These are phyloP conservation scores for Mactromeris polynyma DNA, from an alignment of 2,888 invertebrate genomes.

Conservation along the genomic window DNA sequence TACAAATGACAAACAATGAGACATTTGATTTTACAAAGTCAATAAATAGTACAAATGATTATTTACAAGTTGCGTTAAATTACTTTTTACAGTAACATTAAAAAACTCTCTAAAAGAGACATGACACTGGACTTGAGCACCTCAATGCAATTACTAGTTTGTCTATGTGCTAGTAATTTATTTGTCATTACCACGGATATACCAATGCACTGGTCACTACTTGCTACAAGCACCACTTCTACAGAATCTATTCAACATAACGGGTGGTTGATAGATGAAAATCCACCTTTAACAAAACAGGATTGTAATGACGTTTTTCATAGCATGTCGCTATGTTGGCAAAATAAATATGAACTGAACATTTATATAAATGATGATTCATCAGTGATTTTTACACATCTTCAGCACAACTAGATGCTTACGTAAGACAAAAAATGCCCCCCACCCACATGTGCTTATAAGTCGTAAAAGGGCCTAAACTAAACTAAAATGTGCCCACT, in stretches of 20 bases:
- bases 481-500: too few relatives aligned
- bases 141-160: background rate
- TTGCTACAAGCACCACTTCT: conserved; percentile 9
- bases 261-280: background rate
- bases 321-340: conserved; percentile 10
- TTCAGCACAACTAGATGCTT: conserved; percentile 1
- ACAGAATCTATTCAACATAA: background rate
- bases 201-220: background rate
- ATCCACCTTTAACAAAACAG: background rate
- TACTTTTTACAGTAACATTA: background rate
- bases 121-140: conserved; percentile 37
- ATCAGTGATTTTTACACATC: background rate
- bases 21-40: conserved; percentile 37
- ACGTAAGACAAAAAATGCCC: too few relatives aligned
- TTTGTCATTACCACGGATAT: background rate
- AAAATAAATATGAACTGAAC: background rate
- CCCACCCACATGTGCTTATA: too few relatives aligned
- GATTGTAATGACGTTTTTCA: background rate
- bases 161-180: background rate
- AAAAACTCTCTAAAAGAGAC: background rate
- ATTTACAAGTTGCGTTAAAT: conserved; percentile 57
- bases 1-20: conserved; percentile 26
- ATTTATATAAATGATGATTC: background rate
- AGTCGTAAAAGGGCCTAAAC: too few relatives aligned
- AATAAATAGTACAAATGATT: conserved; percentile 56